Conservation (phyloP, 92 coral and sea anemone species). For the Paragorgia papillata region DNA sequence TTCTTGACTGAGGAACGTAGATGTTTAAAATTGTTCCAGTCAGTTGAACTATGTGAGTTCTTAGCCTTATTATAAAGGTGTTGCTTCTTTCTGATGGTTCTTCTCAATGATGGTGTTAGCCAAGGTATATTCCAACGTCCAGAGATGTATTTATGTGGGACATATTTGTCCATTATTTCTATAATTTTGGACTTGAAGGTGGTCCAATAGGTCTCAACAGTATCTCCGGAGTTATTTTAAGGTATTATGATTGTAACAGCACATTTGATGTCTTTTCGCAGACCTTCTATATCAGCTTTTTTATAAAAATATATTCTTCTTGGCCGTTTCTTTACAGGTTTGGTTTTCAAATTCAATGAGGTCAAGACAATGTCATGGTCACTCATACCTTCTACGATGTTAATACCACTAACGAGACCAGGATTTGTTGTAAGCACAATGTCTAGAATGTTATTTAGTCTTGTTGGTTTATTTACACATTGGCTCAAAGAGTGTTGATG, state of each 20-base stretch:
- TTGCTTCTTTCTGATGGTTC: slow-evolving; percentile 3
- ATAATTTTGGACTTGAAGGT: slow-evolving; percentile 25
- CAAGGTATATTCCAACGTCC: slow-evolving; percentile 29
- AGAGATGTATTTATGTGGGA: slow-evolving; percentile 34
- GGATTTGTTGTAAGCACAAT: slow-evolving; percentile 4
- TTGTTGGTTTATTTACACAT: slow-evolving; percentile 5
- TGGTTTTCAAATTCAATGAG: slow-evolving; percentile 9
- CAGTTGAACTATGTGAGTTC: slow-evolving; percentile 11
- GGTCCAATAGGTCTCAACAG: slow-evolving; percentile 15
- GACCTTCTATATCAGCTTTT: slow-evolving; percentile 53
- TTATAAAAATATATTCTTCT: slow-evolving; percentile 36
- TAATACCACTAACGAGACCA: not conserved
- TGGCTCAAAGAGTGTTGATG: slow-evolving; percentile 24
- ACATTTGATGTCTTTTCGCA: slow-evolving; percentile 26
- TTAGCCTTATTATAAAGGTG: slow-evolving; percentile 36
- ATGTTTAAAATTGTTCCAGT: slow-evolving; percentile 54
- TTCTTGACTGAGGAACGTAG: slow-evolving; percentile 39
- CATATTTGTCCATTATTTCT: slow-evolving; percentile 21
- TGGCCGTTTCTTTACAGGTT: slow-evolving; percentile 28
- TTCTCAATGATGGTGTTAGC: slow-evolving; percentile 19
- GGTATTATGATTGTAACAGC: not conserved
- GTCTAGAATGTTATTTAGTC: slow-evolving; percentile 22
- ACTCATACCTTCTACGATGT: slow-evolving; percentile 37
- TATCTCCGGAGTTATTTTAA: slow-evolving; percentile 14
- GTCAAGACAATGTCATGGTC: slow-evolving; percentile 24